Evolutionary conservation across 1,140 invertebrate genomes (phyloP).

Genomic region (Caenorhabditis elegans): WBcel235 BX284604.4:7262501-7263000

Average conservation of each 20-base stretch:
- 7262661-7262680: conserved; percentile 32
- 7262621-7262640: conserved; percentile 40
- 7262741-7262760: neutral
- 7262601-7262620: conserved; percentile 38
- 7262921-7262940: neutral
- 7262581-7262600: conserved; percentile 5
- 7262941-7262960: neutral
- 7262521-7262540: neutral
- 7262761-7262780: too few species aligned
- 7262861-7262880: conserved; percentile 13
- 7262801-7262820: conserved; percentile 31
- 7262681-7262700: conserved; percentile 7
- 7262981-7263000: conserved; percentile 21
- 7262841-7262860: neutral
- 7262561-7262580: conserved; percentile 30
- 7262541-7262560: too few species aligned
- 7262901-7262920: neutral
- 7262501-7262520: neutral
- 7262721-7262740: neutral
- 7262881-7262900: neutral
- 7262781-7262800: conserved; percentile 1
- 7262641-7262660: conserved; percentile 38
- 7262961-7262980: conserved; percentile 30
- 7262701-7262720: conserved; percentile 12
- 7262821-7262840: conserved; percentile 3